Percentiles rank a stretch among this genome's conserved stretches.
These are phyloP conservation scores for Omphaloscelis lunosa DNA, from an alignment of 2,888 invertebrate species.

Conservation along the genomic window DNA sequence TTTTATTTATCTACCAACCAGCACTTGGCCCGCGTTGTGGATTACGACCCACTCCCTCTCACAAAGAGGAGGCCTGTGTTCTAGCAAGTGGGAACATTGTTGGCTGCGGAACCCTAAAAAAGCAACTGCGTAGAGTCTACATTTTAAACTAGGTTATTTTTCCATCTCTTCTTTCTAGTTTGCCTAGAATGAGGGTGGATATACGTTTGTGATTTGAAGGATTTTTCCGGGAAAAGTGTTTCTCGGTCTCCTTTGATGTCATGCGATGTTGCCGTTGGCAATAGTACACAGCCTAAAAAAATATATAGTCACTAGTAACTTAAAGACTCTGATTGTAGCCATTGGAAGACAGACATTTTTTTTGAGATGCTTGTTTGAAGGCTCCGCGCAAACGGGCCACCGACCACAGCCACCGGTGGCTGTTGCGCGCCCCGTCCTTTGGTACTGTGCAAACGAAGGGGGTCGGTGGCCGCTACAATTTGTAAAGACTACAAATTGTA, in stretches of 20 bases:
- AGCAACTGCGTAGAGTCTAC: conserved; percentile 54
- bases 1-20: too few relatives aligned
- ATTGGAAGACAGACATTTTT: too few relatives aligned
- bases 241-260: background rate
- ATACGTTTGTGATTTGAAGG: conserved; percentile 22
- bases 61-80: too few relatives aligned
- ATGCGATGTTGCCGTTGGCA: background rate
- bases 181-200: conserved; percentile 62
- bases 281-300: background rate
- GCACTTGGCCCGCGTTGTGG: too few relatives aligned
- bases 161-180: conserved; percentile 75
- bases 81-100: too few relatives aligned
- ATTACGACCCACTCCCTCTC: too few relatives aligned
- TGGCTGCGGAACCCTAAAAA: conserved; percentile 24
- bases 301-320: background rate
- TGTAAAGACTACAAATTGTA: too few relatives aligned
- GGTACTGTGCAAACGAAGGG: too few relatives aligned
- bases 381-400: too few relatives aligned
- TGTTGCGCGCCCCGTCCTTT: too few relatives aligned
- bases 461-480: too few relatives aligned
- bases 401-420: too few relatives aligned
- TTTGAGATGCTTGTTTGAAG: background rate
- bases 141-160: conserved; percentile 78
- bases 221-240: background rate
- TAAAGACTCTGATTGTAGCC: background rate